Evolutionary conservation across 2,797 vertebrate genomes (phyloP), one percentile per base, ranked within the genome.

Genomic region (Rhinichthys osculus): DNA sequence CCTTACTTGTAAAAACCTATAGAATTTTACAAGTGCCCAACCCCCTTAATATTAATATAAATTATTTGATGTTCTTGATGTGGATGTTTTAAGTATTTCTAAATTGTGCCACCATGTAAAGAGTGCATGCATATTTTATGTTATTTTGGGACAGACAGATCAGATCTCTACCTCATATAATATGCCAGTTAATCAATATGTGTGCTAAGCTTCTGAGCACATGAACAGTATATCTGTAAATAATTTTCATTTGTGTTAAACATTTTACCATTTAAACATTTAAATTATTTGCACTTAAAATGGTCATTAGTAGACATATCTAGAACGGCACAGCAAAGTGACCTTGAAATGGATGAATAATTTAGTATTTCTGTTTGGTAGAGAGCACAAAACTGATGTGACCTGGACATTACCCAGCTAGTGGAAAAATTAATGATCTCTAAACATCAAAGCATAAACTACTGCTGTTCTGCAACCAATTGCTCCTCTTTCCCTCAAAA

Each of bases 341-440:
- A 64, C 73, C 80, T 77, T 44, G 82, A 10, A 54, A 5, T 23
- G 62, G 17, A 59, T 84, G 27, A 87, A 88, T 71, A 38, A 35
- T 78, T 27, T 0, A 11, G 30, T 10, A 54, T 85, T 71, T 89
- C 91, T 87, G 84, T 89, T 88, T 90, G 23, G 70, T 33, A 81
- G 27, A 9, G 42, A 42, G 80, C 84, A 1, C 7, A 64, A n/a
- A 84, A 38, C 86, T 71, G 23, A 66, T 70, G 21, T 40, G 17
- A 69, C 14, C n/a, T 76, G 33, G 83, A 82, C 79, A 81, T 74
- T 87, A 10, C 44, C 8, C 1, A 30, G 85, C 30, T 91, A 67
- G 91, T 92, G 72, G 33, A 93, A 88, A 92, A 80, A 93, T 91
- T 91, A 93, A 93, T 90, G 82, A 66, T 52, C 82, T 89, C 77